Percentiles rank a stretch among this genome's conserved stretches.
Evolutionary conservation across 2,797 vertebrate species (phyloP).

Genomic region (Echeneis naucrates): DNA sequence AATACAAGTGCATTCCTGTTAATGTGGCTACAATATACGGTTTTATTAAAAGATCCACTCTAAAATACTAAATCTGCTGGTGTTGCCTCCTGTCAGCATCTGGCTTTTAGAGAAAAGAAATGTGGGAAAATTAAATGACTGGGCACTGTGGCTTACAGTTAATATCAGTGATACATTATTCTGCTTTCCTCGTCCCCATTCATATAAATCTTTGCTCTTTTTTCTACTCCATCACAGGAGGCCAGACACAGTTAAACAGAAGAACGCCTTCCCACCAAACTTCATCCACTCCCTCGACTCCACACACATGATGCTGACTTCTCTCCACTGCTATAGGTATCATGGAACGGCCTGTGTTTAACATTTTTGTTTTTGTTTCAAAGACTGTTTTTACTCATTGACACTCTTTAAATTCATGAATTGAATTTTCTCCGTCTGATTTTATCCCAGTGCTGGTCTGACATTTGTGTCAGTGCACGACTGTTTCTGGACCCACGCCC

Average conservation of each 20-base stretch:
- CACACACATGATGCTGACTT: slow-evolving; percentile 98
- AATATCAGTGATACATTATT: no score
- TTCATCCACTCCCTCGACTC: slow-evolving; percentile 99
- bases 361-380: background rate
- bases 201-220: background rate
- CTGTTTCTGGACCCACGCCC: slow-evolving; percentile 97
- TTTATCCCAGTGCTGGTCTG: slow-evolving; percentile 85
- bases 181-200: no score
- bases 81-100: background rate
- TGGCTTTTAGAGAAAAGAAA: background rate
- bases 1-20: slow-evolving; percentile 9
- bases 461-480: slow-evolving; percentile 97
- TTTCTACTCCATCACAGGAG: slow-evolving; percentile 79
- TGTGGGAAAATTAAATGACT: background rate
- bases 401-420: no score
- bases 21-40: background rate
- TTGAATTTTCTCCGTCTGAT: background rate
- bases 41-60: background rate
- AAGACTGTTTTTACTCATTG: background rate
- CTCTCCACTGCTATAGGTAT: slow-evolving; percentile 92
- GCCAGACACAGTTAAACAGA: slow-evolving; percentile 95
- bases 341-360: background rate
- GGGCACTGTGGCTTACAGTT: no score
- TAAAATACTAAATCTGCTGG: background rate
- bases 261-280: slow-evolving; percentile 97